Base-by-base conservation (phyloP, 2,888 invertebrate species). In the Thumatha senex region DNA sequence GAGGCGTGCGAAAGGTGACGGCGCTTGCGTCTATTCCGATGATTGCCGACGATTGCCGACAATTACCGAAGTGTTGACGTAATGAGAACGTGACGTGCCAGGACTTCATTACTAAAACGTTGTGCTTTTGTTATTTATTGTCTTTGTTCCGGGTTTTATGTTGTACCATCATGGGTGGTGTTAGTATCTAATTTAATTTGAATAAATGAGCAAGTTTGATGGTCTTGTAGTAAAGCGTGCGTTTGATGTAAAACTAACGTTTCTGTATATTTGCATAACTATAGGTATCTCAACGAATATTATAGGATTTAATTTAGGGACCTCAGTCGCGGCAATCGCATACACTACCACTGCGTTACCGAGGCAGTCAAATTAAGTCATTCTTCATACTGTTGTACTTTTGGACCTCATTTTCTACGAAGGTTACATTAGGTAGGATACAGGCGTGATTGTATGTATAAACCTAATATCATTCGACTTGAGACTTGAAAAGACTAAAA, bases 1-100 rank as follows among this genome's bases (percentile, higher is more conserved):
- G 58, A 54, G 66, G 63, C 76, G 74, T 76, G 78, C 76, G 77
- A 78, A 77, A 76, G 77, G 72, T 70, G 74, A 66, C 67, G 62
- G 31, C 31, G 31, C 31, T 8, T 31, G 31, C 31, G 31, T 46
- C 36, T 36, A 40, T 39, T 48, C 52, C 65, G 61, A 63, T 61
- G 67, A 69, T 69, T 59, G 55, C 62, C 56, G 62, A 62, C 56
- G 44, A 60, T 65, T 47, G 56, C 45, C 56, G 52, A 53, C 52
- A 48, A 67, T 66, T 61, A 57, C 55, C 51, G 58, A 59, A 46
- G 61, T 56, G 56, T 51, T 66, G 73, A 72, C 58, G 75, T 57
- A 70, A 67, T 50, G 48, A 33, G 29, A 38, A 45, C 30, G 36
- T 45, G 41, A 58, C 52, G 52, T 56, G 56, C 51, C 54, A 39